phyloP scores from a whole-genome alignment of 2,797 vertebrate species.

The Mormyrus hasselquistii region DNA sequence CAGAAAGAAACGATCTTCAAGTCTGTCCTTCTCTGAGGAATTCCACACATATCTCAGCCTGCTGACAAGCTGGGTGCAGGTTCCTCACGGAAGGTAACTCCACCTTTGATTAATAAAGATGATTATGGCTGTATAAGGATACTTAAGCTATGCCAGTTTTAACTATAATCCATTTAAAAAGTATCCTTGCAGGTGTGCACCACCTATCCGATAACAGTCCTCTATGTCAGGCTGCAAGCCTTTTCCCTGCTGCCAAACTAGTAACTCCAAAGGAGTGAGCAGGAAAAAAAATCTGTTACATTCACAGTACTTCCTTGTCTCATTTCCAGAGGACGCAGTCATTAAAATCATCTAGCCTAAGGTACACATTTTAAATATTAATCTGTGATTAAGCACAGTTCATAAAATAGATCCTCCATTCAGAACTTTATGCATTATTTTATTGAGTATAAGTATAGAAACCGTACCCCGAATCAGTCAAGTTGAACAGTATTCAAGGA shows the following conservation, averaged over 20 bases:
- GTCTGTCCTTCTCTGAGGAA: background rate
- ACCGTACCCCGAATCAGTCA: background rate
- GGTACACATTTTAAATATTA: background rate
- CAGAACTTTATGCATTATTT: background rate
- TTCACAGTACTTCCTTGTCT: background rate
- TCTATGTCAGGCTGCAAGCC: background rate
- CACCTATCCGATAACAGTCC: background rate
- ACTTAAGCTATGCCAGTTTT: background rate
- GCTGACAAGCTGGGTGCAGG: background rate
- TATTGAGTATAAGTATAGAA: conserved; percentile 10
- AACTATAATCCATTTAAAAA: background rate
- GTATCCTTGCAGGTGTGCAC: background rate
- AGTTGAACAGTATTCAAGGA: background rate
- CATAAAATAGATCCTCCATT: background rate
- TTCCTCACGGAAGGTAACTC: background rate
- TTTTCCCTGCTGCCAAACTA: background rate
- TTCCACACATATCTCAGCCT: background rate
- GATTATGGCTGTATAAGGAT: background rate
- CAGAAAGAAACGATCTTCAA: background rate
- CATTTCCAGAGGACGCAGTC: background rate
- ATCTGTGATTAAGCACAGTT: background rate
- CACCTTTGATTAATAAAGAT: background rate
- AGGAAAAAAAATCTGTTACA: background rate
- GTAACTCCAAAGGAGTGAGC: background rate
- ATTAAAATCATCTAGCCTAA: background rate